Evolutionary conservation across 2,113 vertebrate genomes (phyloP), one percentile per base, ranked within the genome.

Genomic region (Toxostoma redivivum): DNA sequence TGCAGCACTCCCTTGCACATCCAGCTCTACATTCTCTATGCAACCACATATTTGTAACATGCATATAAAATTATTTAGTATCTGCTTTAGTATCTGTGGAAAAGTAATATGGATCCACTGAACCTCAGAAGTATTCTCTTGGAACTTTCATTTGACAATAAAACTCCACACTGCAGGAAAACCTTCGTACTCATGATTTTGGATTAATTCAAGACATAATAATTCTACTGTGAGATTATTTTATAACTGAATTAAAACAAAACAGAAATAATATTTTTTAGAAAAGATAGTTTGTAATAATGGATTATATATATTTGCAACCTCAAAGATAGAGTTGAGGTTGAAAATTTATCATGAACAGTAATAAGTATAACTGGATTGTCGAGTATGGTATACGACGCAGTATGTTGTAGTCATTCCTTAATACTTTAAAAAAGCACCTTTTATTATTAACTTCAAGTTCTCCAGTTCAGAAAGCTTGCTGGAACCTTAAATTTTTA

Each of bases 401-500:
- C 6, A 81, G 73, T 94, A 71, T 92, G 50, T 66, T 96, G 90
- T 92, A 88, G 79, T 96, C 58, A 94, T 45, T 95, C 81, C 64
- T 57, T 77, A 64, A 47, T 89, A 72, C 79, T 80, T 95, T 66
- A 78, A 38, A 96, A 97, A 95, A 93, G 60, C 25, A 4, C 2
- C 33, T 64, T 97, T 91, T 97, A 64, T 81, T 92, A 86, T 92
- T 93, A 94, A 80, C 77, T 82, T 87, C 77, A 78, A 6, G 69
- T 57, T 97, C 81, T 72, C 64, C 78, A 42, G 20, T 77, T 83
- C 21, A 78, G 13, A 92, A 78, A 56, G 40, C 88, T 96, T 96
- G 62, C 89, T n/a, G 81, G 77, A 97, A 97, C 35, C 72, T 93
- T 95, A 40, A 44, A 90, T 95, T 95, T 92, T 86, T 73, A 67